A percentile compares a stretch with the other conserved stretches of the same genome.
Conservation (phyloP, 2,888 invertebrate species). For the Fragum whitleyi region DNA sequence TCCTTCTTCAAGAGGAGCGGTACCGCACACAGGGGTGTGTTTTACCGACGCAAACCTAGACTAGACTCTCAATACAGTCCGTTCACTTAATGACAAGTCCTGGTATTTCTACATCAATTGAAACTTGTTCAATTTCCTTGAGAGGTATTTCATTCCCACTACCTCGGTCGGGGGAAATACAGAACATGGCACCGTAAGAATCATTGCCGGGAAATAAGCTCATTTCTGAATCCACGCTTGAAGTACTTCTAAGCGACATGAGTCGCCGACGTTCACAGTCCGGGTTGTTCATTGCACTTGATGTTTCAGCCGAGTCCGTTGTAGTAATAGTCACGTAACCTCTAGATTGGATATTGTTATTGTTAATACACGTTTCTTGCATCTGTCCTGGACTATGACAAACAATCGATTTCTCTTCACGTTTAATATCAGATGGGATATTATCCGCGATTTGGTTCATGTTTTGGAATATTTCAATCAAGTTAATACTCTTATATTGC, state of each 20-base stretch:
- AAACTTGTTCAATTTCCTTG: not conserved
- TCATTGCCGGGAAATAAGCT: not conserved
- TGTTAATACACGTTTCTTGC: slow-evolving; percentile 3
- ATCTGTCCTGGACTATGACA: not conserved
- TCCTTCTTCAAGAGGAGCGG: too few relatives aligned
- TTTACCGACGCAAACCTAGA: not conserved
- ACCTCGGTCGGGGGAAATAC: not conserved
- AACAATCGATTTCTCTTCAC: not conserved
- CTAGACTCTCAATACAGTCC: not conserved
- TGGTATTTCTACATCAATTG: slow-evolving; percentile 10
- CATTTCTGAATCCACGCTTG: slow-evolving; percentile 32
- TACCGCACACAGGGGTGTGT: slow-evolving; percentile 15
- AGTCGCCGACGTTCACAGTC: slow-evolving; percentile 34
- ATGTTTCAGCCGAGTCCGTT: not conserved
- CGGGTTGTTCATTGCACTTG: not conserved
- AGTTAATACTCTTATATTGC: slow-evolving; percentile 14
- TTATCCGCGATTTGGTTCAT: slow-evolving; percentile 1
- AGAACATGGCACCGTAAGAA: not conserved
- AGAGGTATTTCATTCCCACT: not conserved
- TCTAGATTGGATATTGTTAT: not conserved
- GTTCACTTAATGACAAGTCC: slow-evolving; percentile 24
- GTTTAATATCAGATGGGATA: slow-evolving; percentile 5
- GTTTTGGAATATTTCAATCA: slow-evolving; percentile 18
- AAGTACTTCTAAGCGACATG: slow-evolving; percentile 41
- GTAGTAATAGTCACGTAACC: not conserved